Base-by-base conservation (phyloP, 2,113 vertebrate species). In the Colius striatus region DNA sequence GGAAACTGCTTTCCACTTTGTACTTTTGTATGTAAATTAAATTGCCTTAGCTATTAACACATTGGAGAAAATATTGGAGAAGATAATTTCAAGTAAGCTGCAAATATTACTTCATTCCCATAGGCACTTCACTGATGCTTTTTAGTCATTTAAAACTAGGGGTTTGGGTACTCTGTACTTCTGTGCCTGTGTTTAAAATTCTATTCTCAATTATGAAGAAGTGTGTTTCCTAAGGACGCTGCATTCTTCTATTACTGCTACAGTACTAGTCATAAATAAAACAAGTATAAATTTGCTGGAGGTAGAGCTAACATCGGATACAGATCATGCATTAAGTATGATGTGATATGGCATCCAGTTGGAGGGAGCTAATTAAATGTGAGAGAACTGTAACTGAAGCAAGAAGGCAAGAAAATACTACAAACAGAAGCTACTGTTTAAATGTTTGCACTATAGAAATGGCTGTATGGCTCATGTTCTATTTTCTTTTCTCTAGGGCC, bases 11-110 rank as follows among this genome's bases (percentile, higher is more conserved):
- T 83, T 84, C 48, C 25, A 23, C 67, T 61, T 65, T 13, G 34
- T 81, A 50, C 51, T 89, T 86, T 75, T 62, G 54, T 43, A 75
- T 89, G 57, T 61, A 94, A 83, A 87, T 95, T 81, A 84, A 94
- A 87, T 47, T 86, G 92, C 76, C 81, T 5, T 15, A 76, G 45
- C 79, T 65, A 62, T 61, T 87, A 88, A 63, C 74, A 47, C 43
- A 10, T 55, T 45, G 32, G 18, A 71, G 89, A 53, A 86, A 92
- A 47, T 75, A 50, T 0, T 45, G 61, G 45, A 50, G 84, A 81
- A 72, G 29, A 61, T 54, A 38, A 1, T 25, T 84, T 47, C 38
- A 58, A 84, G 20, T 65, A 84, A 83, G 43, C 38, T 92, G 82
- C 67, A 57, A 61, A 62, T 77, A 48, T 43, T 84, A 73, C 36